phyloP scores from a whole-genome alignment of 2,888 invertebrate genomes.

The Noctua janthina region DNA sequence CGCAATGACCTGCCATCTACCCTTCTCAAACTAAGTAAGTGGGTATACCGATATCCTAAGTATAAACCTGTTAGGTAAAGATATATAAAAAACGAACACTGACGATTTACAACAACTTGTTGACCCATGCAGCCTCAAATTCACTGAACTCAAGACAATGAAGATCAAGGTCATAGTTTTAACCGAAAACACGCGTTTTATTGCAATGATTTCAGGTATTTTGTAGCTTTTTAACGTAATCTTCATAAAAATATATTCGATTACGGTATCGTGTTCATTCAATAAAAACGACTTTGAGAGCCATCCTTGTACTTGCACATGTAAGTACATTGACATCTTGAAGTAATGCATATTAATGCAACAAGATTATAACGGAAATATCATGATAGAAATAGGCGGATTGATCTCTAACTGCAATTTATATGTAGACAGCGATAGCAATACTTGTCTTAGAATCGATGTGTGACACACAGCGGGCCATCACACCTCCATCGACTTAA shows the following conservation, averaged over 20 bases:
- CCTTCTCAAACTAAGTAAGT: slow-evolving; percentile 27
- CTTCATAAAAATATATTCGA: slow-evolving; percentile 30
- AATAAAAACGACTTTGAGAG: slow-evolving; percentile 27
- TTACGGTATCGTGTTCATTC: slow-evolving; percentile 25
- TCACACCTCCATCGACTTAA: slow-evolving; percentile 60
- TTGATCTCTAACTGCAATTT: neutral
- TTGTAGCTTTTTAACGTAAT: slow-evolving; percentile 33
- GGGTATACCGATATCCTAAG: neutral
- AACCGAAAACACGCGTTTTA: slow-evolving; percentile 14
- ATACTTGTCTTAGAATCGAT: slow-evolving; percentile 2
- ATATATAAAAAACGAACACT: slow-evolving; percentile 20
- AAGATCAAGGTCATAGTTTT: slow-evolving; percentile 52
- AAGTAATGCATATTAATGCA: slow-evolving; percentile 3
- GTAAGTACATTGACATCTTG: slow-evolving; percentile 18
- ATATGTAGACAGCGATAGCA: neutral
- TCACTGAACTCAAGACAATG: slow-evolving; percentile 46
- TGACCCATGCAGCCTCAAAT: slow-evolving; percentile 33
- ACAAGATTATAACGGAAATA: neutral
- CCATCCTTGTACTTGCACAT: slow-evolving; percentile 23
- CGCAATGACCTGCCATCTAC: slow-evolving; percentile 4
- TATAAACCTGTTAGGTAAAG: slow-evolving; percentile 2
- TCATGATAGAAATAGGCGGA: slow-evolving; percentile 9
- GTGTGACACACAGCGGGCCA: slow-evolving; percentile 37
- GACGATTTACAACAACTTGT: slow-evolving; percentile 26
- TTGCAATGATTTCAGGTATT: slow-evolving; percentile 35